Evolutionary conservation across 2,113 vertebrate genomes (phyloP).

Genomic region (Puffinus mauretanicus): DNA sequence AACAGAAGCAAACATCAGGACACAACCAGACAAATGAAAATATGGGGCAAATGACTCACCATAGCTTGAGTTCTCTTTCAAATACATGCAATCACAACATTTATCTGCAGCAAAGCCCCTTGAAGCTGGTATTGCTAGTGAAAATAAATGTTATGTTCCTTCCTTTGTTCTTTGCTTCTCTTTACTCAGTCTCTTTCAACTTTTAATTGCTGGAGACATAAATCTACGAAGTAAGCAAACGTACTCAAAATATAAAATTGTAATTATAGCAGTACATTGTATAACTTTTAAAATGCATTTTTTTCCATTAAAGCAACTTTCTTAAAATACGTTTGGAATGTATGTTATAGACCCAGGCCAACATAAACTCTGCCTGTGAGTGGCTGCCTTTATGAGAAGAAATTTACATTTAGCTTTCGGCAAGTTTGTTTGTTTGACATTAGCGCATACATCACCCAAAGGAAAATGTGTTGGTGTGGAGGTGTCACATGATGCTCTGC

Average conservation of each 20-base stretch:
- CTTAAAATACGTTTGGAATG: neutral
- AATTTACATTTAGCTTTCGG: neutral
- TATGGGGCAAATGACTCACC: neutral
- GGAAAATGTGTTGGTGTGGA: neutral
- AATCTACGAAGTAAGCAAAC: neutral
- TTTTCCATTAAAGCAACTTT: neutral
- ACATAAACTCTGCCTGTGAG: neutral
- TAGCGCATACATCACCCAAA: neutral
- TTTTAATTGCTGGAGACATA: neutral
- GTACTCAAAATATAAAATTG: neutral
- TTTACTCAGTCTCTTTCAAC: neutral
- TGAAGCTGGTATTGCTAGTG: neutral
- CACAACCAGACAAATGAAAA: neutral
- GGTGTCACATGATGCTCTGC: neutral
- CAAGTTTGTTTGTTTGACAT: neutral
- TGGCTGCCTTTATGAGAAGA: neutral
- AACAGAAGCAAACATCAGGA: neutral
- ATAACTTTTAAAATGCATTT: neutral
- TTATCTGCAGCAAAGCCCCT: neutral
- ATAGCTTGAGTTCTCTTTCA: neutral
- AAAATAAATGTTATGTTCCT: neutral
- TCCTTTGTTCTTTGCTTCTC: neutral
- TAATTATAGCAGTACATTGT: neutral
- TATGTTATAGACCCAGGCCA: neutral
- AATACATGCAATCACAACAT: neutral